A percentile compares a stretch with the other conserved stretches of the same genome.
These are phyloP conservation scores for Alligator sinensis DNA, from an alignment of 2,113 vertebrate genomes.

Conservation along the genomic window DNA sequence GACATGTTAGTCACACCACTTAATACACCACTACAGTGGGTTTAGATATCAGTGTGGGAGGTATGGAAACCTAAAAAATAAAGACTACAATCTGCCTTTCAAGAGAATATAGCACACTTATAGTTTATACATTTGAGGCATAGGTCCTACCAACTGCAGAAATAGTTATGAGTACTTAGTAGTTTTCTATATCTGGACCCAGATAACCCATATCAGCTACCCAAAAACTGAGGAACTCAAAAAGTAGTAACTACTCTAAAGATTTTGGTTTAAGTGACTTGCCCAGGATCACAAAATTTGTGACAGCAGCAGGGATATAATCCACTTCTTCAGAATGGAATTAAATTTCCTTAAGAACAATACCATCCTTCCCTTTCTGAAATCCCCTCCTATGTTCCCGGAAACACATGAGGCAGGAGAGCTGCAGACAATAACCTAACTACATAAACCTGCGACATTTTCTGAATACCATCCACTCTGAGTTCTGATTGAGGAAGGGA, in stretches of 20 bases:
- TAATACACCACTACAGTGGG: background rate
- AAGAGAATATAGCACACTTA: background rate
- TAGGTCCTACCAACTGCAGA: background rate
- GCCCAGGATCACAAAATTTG: background rate
- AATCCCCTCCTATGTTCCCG: background rate
- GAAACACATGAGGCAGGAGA: background rate
- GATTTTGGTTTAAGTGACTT: background rate
- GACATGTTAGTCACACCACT: background rate
- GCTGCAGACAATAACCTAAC: background rate
- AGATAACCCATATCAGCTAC: background rate
- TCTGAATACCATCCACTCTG: background rate
- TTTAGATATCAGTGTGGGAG: background rate
- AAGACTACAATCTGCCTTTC: background rate
- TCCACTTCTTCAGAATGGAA: background rate
- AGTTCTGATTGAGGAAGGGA: background rate
- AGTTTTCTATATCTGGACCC: background rate
- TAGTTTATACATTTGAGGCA: background rate
- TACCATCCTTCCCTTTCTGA: background rate
- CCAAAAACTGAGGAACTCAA: background rate
- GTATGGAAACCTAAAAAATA: background rate
- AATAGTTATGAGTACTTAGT: background rate
- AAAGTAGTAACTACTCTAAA: background rate
- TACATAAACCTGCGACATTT: background rate
- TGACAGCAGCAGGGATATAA: background rate
- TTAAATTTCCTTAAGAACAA: background rate